These are phyloP conservation scores for Seira sanloemensis DNA, from an alignment of 2,888 invertebrate genomes.

Conservation along the genomic window DNA sequence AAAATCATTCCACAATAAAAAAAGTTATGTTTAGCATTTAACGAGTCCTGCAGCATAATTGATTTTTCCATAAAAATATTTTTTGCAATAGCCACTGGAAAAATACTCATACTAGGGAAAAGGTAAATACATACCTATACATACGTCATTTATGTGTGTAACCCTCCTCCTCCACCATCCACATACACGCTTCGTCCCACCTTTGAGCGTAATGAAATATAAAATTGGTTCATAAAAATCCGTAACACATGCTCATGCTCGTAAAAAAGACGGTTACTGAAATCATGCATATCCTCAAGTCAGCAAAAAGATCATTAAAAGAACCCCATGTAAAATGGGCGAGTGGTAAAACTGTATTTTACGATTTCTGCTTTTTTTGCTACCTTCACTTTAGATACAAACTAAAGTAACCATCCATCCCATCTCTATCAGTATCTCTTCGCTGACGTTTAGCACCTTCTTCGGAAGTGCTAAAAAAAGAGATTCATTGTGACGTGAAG, in stretches of 20 bases:
- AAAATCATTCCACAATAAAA: neutral
- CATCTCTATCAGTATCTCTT: neutral
- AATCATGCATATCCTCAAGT: too few species aligned
- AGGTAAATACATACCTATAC: too few species aligned
- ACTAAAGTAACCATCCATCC: too few species aligned
- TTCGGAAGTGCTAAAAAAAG: conserved; percentile 30
- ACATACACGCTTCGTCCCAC: too few species aligned
- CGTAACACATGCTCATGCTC: neutral
- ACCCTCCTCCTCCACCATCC: too few species aligned
- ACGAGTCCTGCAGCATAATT: too few species aligned
- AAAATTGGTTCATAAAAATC: neutral
- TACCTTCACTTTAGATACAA: neutral
- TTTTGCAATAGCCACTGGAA: too few species aligned
- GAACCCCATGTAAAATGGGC: neutral
- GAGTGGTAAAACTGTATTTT: neutral
- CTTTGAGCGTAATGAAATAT: too few species aligned
- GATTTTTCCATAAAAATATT: too few species aligned
- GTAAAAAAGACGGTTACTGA: neutral
- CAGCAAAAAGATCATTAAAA: neutral
- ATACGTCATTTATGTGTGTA: too few species aligned
- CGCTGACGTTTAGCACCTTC: conserved; percentile 28
- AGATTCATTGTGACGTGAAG: neutral
- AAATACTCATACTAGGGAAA: too few species aligned
- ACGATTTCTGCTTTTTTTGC: neutral
- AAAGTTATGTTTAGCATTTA: too few species aligned